Base-by-base conservation (phyloP, 2,888 invertebrate species). In the Sphaerophoria taeniata region DNA sequence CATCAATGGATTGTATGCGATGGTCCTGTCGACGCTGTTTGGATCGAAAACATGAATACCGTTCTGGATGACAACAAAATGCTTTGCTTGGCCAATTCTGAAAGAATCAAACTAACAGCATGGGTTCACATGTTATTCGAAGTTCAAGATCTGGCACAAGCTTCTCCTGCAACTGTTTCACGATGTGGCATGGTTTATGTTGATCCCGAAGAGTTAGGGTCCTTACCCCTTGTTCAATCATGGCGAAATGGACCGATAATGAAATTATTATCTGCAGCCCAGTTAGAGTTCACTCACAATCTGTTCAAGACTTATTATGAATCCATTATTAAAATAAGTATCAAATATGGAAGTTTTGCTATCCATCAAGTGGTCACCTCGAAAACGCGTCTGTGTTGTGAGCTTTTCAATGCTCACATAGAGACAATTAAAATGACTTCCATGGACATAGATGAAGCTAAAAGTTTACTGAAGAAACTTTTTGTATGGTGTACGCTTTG, bases 21-120 rank as follows among this genome's bases (percentile, higher is more conserved):
- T 90, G 98, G 98, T 0, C 98, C 97, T 0, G 97, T 98, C 0
- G 98, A 98, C 91, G 97, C 98, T 0, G 95, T 97, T 24, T 98
- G 98, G 98, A 98, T 98, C 87, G 98, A 98, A 92, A 98, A 97
- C 90, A 95, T 98, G 94, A 98, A 98, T 91, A 97, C 98, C 0
- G 97, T 97, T 0, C 93, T 98, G 6, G 98, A 98, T 89, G 98
- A 98, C 90, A 98, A 98, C 91, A 98, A 98, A 92, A 97, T 98
- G 97, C 91, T 98, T 47, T 98, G 98, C 89, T 93, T 98, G 47
- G 97, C 97, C 1, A 98, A 98, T 93, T 97, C 97, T 0, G 98
- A 97, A 92, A 93, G 97, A 81, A 98, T 98, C 85, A 97, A 97
- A 91, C 94, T 98, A 34, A 97, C 97, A 0, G 95, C 96, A 0